Evolutionary conservation across 30 jellyfish, hydroid and myxozoan species (phyloP), one percentile per base, ranked within the genome.

Genomic region (Aurelia sp.): DNA sequence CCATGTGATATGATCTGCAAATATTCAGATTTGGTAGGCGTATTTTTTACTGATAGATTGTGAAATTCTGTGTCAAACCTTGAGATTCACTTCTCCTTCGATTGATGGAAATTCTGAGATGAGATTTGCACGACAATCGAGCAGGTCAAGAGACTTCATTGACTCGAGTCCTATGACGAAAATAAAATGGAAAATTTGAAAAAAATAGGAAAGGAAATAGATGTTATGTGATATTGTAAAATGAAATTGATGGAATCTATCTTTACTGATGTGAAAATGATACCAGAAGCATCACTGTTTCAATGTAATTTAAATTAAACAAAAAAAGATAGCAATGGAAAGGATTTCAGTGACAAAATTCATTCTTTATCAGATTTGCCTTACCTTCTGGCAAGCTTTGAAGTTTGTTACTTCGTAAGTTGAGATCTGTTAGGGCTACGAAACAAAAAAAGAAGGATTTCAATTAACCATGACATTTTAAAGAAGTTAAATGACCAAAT

Each of bases 111-210:
- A 78, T 24, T 38, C 84, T 3, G 82, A 68, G 40, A 91, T 85
- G 15, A 64, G 67, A 63, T 91, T 91, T 62, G 91, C 84, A 12
- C 98, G 71, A 58, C 98, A 91, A 50, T 91, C 96, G 50, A 91
- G 60, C 3, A 86, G 85, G 67, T 72, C 92, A 2, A 91, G 81
- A 53, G 94, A 85, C 22, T 82, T 79, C 87, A 91, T 55, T 67
- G 76, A 66, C 5, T 86, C 94, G 24, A 91, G 75, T 11, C 98
- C 98, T 67, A 76, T 31, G n/a, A 84, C 44, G 18, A 50, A 16
- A 55, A n/a, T n/a, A 68, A 19, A n/a, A n/a, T 11, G 7, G 21
- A 8, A 58, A 78, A 15, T 16, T 9, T n/a, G n/a, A 15, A 44
- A 44, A 44, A 44, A 15, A 44, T 44, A 44, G 13, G 55, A 44